A percentile compares a stretch with the other conserved stretches of the same genome.
Conservation (phyloP, 1,140 invertebrate species). For the Anagrus nilaparvatae region DNA sequence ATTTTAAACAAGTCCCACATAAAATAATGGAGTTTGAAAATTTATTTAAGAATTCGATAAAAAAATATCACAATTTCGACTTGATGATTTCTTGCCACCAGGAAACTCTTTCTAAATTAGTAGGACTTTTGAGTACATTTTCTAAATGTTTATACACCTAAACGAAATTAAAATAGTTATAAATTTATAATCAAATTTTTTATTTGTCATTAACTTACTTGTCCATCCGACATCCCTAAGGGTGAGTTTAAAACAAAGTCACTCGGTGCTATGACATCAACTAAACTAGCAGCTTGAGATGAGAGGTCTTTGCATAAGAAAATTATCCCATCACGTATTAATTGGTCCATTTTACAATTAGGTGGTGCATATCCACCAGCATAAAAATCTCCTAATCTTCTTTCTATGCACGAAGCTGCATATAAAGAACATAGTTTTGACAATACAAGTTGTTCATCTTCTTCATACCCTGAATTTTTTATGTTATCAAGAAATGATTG, state of each 20-base stretch:
- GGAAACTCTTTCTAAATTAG: conserved; percentile 58
- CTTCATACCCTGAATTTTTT: conserved; percentile 35
- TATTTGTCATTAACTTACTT: conserved; percentile 45
- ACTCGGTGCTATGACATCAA: conserved; percentile 77
- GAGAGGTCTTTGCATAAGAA: conserved; percentile 61
- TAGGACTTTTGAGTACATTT: conserved; percentile 57
- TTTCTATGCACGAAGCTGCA: conserved; percentile 61
- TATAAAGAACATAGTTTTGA: conserved; percentile 59
- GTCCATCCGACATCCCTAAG: conserved; percentile 71
- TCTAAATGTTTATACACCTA: conserved; percentile 79
- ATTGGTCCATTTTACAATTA: conserved; percentile 37
- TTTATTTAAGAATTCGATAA: too few relatives aligned
- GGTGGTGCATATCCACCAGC: conserved; percentile 53
- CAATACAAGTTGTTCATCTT: conserved; percentile 46
- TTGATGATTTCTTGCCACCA: conserved; percentile 68
- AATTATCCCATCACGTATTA: conserved; percentile 54
- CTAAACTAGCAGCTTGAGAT: conserved; percentile 63
- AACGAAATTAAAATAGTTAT: too few relatives aligned
- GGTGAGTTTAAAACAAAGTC: conserved; percentile 82
- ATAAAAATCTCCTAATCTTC: conserved; percentile 65
- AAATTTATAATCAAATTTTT: background rate
- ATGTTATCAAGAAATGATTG: conserved; percentile 48
- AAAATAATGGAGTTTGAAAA: too few relatives aligned
- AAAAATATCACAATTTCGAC: conserved; percentile 34
- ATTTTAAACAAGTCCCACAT: too few relatives aligned